Conservation (phyloP, 2,113 vertebrate species). For the Gnathonemus longibarbis region DNA sequence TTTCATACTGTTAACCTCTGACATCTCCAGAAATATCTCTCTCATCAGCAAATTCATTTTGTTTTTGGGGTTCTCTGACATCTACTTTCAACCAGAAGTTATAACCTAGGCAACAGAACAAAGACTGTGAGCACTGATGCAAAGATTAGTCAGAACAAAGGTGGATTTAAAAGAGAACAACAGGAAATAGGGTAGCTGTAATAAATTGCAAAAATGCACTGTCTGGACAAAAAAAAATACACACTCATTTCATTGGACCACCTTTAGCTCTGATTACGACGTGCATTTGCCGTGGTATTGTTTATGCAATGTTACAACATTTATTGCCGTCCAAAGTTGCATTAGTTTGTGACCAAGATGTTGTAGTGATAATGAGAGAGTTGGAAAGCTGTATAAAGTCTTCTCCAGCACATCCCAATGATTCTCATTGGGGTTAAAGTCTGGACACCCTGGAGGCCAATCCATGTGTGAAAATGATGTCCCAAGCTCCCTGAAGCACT, state of each 20-base stretch:
- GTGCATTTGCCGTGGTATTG: neutral
- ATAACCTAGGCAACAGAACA: conserved; percentile 59
- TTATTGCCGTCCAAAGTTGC: neutral
- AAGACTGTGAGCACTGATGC: conserved; percentile 35
- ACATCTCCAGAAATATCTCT: conserved; percentile 38
- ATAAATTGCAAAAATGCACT: neutral
- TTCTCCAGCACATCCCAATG: neutral
- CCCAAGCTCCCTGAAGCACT: neutral
- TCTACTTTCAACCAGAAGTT: conserved; percentile 51
- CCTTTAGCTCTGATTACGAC: neutral
- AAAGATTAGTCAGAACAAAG: neutral
- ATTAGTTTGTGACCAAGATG: neutral
- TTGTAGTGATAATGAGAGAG: neutral
- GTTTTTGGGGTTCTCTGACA: conserved; percentile 42
- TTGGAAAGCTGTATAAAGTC: neutral
- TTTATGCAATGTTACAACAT: neutral
- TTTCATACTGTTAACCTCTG: neutral
- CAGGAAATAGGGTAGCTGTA: neutral
- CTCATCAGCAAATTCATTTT: conserved; percentile 37
- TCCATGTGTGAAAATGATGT: neutral
- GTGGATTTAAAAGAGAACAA: neutral
- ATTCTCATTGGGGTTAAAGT: neutral
- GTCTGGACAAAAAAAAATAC: no score
- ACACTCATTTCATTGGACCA: neutral
- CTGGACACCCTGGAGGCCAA: neutral